A percentile compares a stretch with the other conserved stretches of the same genome.
Conservation (phyloP, 2,797 vertebrate species). For the Semaprochilodus insignis region DNA sequence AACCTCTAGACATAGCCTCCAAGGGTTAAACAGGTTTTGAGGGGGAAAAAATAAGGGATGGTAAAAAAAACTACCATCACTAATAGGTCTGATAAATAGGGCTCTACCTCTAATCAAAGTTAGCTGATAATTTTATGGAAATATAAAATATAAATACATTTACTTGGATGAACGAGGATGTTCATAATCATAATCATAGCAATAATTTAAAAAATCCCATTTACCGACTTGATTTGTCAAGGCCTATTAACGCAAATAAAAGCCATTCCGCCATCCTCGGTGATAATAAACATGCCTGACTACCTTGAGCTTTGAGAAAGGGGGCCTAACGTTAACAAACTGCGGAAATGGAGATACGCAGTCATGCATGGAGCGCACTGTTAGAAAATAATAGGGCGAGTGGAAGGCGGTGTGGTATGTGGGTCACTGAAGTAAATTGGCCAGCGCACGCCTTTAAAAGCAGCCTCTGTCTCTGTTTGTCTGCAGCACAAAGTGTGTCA, state of each 20-base stretch:
- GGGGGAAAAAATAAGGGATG: no score
- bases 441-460: conserved; percentile 46
- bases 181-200: no score
- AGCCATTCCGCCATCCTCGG: not conserved
- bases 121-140: conserved; percentile 6
- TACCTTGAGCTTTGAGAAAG: conserved; percentile 5
- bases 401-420: conserved; percentile 28
- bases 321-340: conserved; percentile 10
- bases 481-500: conserved; percentile 70
- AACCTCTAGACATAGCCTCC: no score
- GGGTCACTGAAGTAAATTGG: conserved; percentile 68
- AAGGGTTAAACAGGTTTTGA: not conserved
- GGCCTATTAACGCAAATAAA: conserved; percentile 4
- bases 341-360: conserved; percentile 9
- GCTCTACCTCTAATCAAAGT: not conserved
- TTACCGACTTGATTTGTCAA: conserved; percentile 14
- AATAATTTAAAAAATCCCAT: not conserved
- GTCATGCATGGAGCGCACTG: conserved; percentile 1
- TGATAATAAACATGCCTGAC: conserved; percentile 10
- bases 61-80: not conserved
- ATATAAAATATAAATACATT: not conserved
- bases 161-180: not conserved
- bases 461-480: conserved; percentile 42
- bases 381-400: conserved; percentile 17
- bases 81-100: not conserved